Evolutionary conservation across 2,797 vertebrate species (phyloP), one percentile per base, ranked within the genome.

Genomic region (Allobates femoralis): DNA sequence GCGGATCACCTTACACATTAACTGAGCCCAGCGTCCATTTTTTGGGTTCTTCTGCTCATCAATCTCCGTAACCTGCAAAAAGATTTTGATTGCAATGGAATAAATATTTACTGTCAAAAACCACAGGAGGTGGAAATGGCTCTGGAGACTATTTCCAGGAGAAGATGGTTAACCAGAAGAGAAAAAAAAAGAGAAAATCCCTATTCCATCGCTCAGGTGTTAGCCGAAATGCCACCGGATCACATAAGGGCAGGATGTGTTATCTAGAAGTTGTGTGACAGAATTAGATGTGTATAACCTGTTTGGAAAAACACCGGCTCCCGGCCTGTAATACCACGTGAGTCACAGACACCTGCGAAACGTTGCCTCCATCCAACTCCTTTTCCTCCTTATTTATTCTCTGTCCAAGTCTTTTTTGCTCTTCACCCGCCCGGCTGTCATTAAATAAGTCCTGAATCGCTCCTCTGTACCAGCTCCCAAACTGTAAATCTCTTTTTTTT

Each of bases 291-390:
- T 88, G 58, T 88, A 62, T 81, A 88, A 88, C 87, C 87, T 85
- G 87, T 77, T 85, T 88, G 87, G 87, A 81, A 88, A 88, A 85
- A 81, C 71, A 77, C 87, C 81, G 86, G 81, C 81, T 79, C 64
- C 26, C 50, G 46, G 81, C 86, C 66, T 79, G 83, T 85, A 85
- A 81, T 81, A 26, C 78, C 46, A 28, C 51, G 60, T 88, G 87
- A 88, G 87, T 88, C 87, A 88, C 87, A 28, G 34, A 79, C 87
- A 88, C 87, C 87, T 88, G 87, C 55, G 41, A 79, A 81, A 81
- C 69, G 67, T 85, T 51, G 76, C 82, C 30, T 81, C 69, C 50
- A 46, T 85, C 53, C 69, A 60, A 84, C 56, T 55, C 28, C n/a
- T 76, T 79, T 56, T 46, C 46, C 69, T 87, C 15, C n/a, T 32